phyloP scores from a whole-genome alignment of 2,113 vertebrate genomes.

The Todiramphus chloris region DNA sequence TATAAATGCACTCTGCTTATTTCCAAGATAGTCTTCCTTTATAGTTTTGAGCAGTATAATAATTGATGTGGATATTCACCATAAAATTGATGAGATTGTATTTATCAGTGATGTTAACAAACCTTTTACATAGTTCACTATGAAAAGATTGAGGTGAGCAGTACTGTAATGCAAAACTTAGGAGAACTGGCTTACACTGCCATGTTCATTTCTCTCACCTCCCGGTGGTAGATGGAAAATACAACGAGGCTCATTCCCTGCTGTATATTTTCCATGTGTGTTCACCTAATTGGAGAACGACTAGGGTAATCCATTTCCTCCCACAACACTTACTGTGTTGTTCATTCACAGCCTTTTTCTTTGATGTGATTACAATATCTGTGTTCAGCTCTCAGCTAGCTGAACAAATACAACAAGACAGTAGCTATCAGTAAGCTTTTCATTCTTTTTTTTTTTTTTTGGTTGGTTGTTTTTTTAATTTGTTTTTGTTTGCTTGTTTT shows the following conservation, averaged over 20 bases:
- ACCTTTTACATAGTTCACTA: neutral
- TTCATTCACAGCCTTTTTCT: slow-evolving; percentile 13
- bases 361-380: neutral
- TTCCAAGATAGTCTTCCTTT: slow-evolving; percentile 69
- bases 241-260: neutral
- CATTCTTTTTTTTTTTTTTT: neutral
- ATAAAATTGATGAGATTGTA: slow-evolving; percentile 19
- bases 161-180: neutral
- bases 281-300: slow-evolving; percentile 13
- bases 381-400: neutral
- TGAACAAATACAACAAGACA: neutral
- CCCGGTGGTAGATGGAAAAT: slow-evolving; percentile 14
- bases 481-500: neutral
- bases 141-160: slow-evolving; percentile 24
- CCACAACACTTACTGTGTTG: neutral
- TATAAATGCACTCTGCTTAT: slow-evolving; percentile 63
- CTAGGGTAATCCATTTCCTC: neutral
- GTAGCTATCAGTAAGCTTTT: neutral
- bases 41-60: slow-evolving; percentile 28
- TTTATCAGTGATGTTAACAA: slow-evolving; percentile 14
- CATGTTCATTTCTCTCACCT: slow-evolving; percentile 31
- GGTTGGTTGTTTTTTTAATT: too few relatives aligned
- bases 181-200: neutral
- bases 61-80: slow-evolving; percentile 29
- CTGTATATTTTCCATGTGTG: neutral